These are phyloP conservation scores for Aphelenchoides besseyi DNA, from an alignment of 1,140 invertebrate species.

Conservation along the genomic window DNA sequence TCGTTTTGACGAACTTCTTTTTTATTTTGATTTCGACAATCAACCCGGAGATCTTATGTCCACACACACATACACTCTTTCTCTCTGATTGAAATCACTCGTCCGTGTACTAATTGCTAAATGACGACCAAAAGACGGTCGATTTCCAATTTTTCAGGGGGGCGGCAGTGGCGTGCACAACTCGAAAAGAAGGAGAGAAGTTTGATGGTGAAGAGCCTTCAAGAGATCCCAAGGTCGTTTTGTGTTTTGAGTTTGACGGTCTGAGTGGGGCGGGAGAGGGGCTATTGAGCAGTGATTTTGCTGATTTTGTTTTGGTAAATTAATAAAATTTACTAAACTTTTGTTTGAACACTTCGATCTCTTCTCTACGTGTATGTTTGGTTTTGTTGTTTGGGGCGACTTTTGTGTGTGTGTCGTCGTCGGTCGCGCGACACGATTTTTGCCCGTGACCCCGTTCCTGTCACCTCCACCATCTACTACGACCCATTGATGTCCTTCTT, in stretches of 20 bases:
- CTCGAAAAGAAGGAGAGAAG: neutral
- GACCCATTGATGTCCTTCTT: neutral
- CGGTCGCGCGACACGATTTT: neutral
- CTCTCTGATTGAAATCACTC: neutral
- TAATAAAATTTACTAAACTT: no score
- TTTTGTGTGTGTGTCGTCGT: neutral
- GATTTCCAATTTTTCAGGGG: neutral
- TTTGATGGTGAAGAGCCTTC: neutral
- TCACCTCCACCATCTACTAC: neutral
- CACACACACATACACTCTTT: no score
- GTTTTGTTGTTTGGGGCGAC: neutral
- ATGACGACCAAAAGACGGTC: neutral
- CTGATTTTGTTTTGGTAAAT: no score
- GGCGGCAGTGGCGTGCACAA: neutral
- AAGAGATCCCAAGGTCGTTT: neutral
- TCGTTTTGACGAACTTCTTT: no score
- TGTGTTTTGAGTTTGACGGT: no score
- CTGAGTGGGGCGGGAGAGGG: no score
- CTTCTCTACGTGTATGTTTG: neutral
- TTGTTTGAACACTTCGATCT: neutral
- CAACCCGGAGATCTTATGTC: no score
- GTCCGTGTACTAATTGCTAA: constrained; percentile 1
- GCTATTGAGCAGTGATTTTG: no score
- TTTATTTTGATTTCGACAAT: no score
- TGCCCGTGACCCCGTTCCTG: neutral